phyloP scores from a whole-genome alignment of 2,888 invertebrate genomes.

The Spodoptera picta region DNA sequence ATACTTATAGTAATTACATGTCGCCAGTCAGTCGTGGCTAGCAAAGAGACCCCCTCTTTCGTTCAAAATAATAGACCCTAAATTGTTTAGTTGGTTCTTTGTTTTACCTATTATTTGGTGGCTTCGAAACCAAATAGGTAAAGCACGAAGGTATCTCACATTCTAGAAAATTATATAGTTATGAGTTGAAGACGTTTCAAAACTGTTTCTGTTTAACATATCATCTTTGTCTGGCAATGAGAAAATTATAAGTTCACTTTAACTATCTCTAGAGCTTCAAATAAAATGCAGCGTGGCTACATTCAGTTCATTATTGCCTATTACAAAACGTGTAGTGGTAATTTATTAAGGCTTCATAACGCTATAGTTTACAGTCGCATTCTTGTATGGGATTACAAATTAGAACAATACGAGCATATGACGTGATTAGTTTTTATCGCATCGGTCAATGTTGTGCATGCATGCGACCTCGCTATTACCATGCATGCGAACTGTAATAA shows the following conservation, averaged over 20 bases:
- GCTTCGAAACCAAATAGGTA: conserved; percentile 23
- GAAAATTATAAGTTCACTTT: too few species aligned
- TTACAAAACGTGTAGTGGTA: too few species aligned
- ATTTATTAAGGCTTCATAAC: too few species aligned
- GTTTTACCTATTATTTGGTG: conserved; percentile 18
- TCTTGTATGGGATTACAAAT: conserved; percentile 16
- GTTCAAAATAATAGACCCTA: conserved; percentile 31
- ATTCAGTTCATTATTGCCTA: too few species aligned
- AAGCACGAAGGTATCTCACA: conserved; percentile 7
- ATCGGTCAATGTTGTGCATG: conserved; percentile 52
- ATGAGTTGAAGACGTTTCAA: too few species aligned
- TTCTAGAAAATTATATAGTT: conserved; percentile 10
- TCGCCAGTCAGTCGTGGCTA: conserved; percentile 34
- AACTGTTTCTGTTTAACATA: too few species aligned
- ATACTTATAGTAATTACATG: conserved; percentile 38
- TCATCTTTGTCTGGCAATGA: too few species aligned
- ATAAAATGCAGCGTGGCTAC: too few species aligned
- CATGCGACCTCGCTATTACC: conserved; percentile 56
- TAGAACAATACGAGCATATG: conserved; percentile 41
- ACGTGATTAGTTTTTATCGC: conserved; percentile 51
- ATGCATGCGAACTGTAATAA: conserved; percentile 54
- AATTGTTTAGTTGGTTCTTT: conserved; percentile 40
- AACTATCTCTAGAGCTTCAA: too few species aligned
- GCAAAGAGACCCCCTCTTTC: conserved; percentile 24
- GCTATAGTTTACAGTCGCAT: conserved; percentile 1